Evolutionary conservation across 2,888 invertebrate species (phyloP).

Genomic region (Drosophila rellima): DNA sequence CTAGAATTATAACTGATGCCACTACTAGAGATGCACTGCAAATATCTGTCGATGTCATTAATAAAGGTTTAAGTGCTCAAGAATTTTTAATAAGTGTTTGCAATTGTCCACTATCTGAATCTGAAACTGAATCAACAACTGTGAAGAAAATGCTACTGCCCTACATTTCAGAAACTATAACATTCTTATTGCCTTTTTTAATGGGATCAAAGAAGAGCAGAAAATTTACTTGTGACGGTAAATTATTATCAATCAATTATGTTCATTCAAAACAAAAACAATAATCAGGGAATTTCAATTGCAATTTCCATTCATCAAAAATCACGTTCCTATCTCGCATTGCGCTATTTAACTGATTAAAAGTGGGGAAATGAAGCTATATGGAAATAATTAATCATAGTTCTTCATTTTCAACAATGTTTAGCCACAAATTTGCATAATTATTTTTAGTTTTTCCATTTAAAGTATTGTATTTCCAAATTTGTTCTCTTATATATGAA

Average conservation of each 20-base stretch:
- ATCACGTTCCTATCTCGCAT: neutral
- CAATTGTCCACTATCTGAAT: constrained; percentile 68
- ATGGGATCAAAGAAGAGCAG: constrained; percentile 49
- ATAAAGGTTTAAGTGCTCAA: constrained; percentile 63
- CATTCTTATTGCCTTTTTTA: constrained; percentile 76
- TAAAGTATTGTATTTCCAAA: neutral
- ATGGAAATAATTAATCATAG: neutral
- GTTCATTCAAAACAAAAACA: neutral
- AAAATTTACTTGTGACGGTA: constrained; percentile 75
- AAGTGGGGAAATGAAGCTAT: neutral
- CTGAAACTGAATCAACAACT: constrained; percentile 40
- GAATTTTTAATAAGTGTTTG: constrained; percentile 69
- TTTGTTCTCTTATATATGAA: neutral
- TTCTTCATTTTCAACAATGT: neutral
- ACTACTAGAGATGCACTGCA: constrained; percentile 79
- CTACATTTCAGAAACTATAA: constrained; percentile 66
- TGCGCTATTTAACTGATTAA: neutral
- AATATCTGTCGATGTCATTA: constrained; percentile 73
- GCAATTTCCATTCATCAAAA: neutral
- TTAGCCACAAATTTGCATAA: neutral
- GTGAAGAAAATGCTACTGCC: constrained; percentile 70
- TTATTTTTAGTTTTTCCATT: neutral
- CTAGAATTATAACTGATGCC: constrained; percentile 76
- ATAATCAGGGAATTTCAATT: neutral
- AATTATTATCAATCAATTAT: neutral